Conservation (phyloP, 2,888 invertebrate species). For the Slavum lentiscoides region DNA sequence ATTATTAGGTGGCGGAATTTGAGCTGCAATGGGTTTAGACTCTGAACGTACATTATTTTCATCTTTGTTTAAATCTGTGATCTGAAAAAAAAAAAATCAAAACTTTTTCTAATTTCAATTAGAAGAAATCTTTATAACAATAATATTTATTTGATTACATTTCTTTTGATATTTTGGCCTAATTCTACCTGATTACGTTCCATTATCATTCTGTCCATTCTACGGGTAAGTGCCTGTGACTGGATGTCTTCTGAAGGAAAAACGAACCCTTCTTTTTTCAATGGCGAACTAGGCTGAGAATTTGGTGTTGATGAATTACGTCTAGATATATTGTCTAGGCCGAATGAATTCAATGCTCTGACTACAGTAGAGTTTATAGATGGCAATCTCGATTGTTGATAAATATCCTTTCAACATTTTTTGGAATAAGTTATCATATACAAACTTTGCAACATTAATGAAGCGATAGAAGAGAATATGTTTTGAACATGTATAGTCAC, state of each 20-base stretch:
- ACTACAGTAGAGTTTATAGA: slow-evolving; percentile 70
- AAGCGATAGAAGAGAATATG: slow-evolving; percentile 39
- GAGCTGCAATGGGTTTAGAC: slow-evolving; percentile 30
- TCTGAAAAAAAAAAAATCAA: slow-evolving; percentile 7
- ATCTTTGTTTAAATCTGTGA: slow-evolving; percentile 31
- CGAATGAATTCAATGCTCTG: slow-evolving; percentile 66
- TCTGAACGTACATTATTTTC: slow-evolving; percentile 32
- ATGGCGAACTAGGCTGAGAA: slow-evolving; percentile 73
- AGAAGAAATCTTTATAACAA: background rate
- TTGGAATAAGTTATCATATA: slow-evolving; percentile 36
- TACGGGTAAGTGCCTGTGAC: slow-evolving; percentile 55
- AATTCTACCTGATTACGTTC: slow-evolving; percentile 56
- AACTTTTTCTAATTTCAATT: background rate
- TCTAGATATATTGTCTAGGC: slow-evolving; percentile 43
- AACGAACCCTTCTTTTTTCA: slow-evolving; percentile 68
- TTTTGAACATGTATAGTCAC: slow-evolving; percentile 1
- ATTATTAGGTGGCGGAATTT: slow-evolving; percentile 26
- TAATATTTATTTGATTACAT: background rate
- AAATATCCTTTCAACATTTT: slow-evolving; percentile 58
- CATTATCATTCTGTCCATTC: slow-evolving; percentile 55
- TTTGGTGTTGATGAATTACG: slow-evolving; percentile 59
- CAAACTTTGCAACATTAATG: slow-evolving; percentile 12
- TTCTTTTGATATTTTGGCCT: slow-evolving; percentile 54
- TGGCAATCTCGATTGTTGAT: slow-evolving; percentile 61
- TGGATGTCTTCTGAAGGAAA: slow-evolving; percentile 61